These are phyloP conservation scores for Drosophila limbata DNA, from an alignment of 2,888 invertebrate species.

Conservation along the genomic window DNA sequence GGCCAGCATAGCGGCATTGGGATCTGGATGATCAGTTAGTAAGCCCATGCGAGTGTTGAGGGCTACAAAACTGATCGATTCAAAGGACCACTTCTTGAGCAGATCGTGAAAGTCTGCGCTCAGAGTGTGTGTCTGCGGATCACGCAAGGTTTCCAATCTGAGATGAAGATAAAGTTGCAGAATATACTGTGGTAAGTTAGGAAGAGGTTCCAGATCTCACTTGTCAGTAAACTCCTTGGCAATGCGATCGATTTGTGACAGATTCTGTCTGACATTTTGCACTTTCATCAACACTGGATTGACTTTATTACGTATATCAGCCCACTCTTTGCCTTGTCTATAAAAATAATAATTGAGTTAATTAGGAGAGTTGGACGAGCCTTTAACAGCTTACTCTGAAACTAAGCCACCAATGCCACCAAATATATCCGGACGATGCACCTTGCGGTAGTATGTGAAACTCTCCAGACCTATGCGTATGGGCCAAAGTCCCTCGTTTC, in stretches of 20 bases:
- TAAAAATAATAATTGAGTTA: too few species aligned
- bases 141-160: conserved; percentile 70
- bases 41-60: conserved; percentile 83
- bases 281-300: conserved; percentile 83
- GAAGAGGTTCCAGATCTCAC: conserved; percentile 36
- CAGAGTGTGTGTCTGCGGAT: conserved; percentile 59
- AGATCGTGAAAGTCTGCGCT: conserved; percentile 86
- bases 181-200: neutral
- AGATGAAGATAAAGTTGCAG: neutral
- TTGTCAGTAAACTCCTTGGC: conserved; percentile 77
- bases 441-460: conserved; percentile 85
- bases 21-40: conserved; percentile 61
- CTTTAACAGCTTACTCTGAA: conserved; percentile 69
- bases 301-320: conserved; percentile 88
- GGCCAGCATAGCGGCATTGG: conserved; percentile 65
- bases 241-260: conserved; percentile 77
- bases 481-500: conserved; percentile 86
- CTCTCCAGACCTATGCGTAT: conserved; percentile 84
- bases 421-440: conserved; percentile 84
- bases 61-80: conserved; percentile 85
- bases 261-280: conserved; percentile 75
- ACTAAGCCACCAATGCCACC: conserved; percentile 78
- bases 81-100: conserved; percentile 87
- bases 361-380: neutral
- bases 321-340: conserved; percentile 89